A percentile compares a stretch with the other conserved stretches of the same genome.
Evolutionary conservation across 2,797 vertebrate species (phyloP).

Genomic region (Gymnothorax javanicus): DNA sequence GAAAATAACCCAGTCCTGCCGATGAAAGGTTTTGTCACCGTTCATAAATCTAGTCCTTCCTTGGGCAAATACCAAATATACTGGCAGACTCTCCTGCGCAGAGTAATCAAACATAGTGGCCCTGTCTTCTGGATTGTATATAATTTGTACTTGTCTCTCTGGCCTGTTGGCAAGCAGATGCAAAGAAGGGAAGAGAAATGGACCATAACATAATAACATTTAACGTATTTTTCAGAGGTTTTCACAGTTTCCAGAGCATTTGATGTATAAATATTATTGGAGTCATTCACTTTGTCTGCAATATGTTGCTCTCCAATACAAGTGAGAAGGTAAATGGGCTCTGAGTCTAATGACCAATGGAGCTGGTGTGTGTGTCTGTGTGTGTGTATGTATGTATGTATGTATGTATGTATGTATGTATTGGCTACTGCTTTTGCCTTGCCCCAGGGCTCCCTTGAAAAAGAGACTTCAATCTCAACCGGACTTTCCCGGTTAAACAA

Average conservation of each 20-base stretch:
- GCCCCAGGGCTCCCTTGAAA: too few relatives aligned
- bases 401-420: constrained; percentile 27
- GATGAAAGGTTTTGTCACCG: constrained; percentile 3
- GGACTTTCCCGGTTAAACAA: too few relatives aligned
- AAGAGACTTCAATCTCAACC: too few relatives aligned
- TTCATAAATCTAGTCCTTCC: background rate
- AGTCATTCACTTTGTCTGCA: background rate
- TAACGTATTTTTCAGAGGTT: constrained; percentile 13
- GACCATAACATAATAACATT: background rate
- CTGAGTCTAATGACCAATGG: constrained; percentile 24
- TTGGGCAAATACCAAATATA: constrained; percentile 1
- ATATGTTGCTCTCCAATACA: background rate
- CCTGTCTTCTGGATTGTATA: background rate
- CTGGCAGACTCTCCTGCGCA: background rate
- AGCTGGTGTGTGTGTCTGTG: constrained; percentile 27
- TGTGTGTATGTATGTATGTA: constrained; percentile 35
- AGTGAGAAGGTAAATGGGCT: background rate
- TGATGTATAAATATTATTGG: background rate
- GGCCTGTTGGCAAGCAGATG: constrained; percentile 6
- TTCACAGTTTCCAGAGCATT: background rate
- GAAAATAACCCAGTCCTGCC: background rate
- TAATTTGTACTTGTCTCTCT: constrained; percentile 19
- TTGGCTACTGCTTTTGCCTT: background rate
- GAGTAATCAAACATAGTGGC: background rate
- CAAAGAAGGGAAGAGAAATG: background rate